Conservation (phyloP, 1,140 invertebrate species). For the Drosophila micromelanica region DNA sequence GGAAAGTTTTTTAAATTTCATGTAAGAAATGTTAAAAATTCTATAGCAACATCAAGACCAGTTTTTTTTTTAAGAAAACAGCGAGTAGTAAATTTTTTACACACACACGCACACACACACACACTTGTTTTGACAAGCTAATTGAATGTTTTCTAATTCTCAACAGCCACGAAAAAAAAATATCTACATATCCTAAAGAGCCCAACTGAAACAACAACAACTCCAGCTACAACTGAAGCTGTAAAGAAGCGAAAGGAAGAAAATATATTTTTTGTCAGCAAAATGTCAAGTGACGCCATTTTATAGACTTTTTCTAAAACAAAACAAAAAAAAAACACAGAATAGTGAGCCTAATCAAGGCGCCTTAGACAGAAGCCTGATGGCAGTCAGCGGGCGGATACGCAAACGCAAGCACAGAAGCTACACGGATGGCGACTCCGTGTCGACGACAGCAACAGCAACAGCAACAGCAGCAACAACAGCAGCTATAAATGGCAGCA, state of each 20-base stretch:
- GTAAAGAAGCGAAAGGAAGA: not conserved
- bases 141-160: conserved; percentile 54
- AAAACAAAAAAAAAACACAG: conserved; percentile 5
- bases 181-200: conserved; percentile 64
- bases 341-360: conserved; percentile 34
- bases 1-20: no score
- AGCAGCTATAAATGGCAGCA: conserved; percentile 15
- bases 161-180: conserved; percentile 43
- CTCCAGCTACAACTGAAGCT: conserved; percentile 11
- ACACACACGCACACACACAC: conserved; percentile 19
- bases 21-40: no score
- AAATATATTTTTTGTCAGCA: conserved; percentile 36
- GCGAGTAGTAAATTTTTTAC: conserved; percentile 1
- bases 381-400: conserved; percentile 59
- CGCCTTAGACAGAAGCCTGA: conserved; percentile 50
- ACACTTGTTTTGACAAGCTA: conserved; percentile 38
- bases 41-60: not conserved
- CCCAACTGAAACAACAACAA: conserved; percentile 16
- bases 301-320: conserved; percentile 76
- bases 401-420: conserved; percentile 70
- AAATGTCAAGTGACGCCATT: conserved; percentile 68
- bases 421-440: conserved; percentile 63
- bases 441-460: conserved; percentile 30
- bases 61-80: not conserved
- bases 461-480: conserved; percentile 18